Percentiles rank a stretch among this genome's conserved stretches.
Conservation (phyloP, 2,797 vertebrate species). For the Siniperca undulata region DNA sequence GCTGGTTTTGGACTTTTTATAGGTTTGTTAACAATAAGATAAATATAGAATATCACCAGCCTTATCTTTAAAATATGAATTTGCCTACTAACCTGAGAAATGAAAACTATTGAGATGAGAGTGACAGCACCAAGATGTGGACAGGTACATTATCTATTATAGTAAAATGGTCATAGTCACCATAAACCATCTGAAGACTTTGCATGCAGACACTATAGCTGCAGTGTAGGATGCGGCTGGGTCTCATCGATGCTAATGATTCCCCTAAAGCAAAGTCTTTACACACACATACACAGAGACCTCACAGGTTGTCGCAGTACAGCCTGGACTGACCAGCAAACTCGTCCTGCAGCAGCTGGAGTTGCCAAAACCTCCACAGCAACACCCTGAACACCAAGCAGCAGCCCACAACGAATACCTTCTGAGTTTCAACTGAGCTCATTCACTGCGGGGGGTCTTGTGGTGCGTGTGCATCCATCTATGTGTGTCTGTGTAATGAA, state of each 20-base stretch:
- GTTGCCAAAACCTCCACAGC: constrained; percentile 78
- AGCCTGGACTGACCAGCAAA: constrained; percentile 70
- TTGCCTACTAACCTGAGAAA: not conserved
- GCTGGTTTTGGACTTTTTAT: not conserved
- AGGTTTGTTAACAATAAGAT: constrained; percentile 4
- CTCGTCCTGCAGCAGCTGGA: constrained; percentile 77
- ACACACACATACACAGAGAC: constrained; percentile 32
- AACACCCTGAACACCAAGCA: constrained; percentile 69
- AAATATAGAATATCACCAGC: not conserved
- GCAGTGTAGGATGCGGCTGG: constrained; percentile 37
- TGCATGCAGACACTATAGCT: constrained; percentile 12
- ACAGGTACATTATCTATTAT: not conserved
- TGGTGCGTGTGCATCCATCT: constrained; percentile 29
- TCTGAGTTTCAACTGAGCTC: constrained; percentile 73
- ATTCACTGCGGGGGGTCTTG: constrained; percentile 71
- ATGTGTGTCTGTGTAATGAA: constrained; percentile 48
- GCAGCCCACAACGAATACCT: constrained; percentile 74
- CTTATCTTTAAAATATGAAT: not conserved
- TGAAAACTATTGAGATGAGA: not conserved
- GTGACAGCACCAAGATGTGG: not conserved
- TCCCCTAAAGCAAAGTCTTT: constrained; percentile 29
- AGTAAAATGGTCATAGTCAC: not conserved
- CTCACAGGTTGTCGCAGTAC: constrained; percentile 77
- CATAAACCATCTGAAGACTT: not conserved
- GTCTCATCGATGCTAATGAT: constrained; percentile 30